Percentiles rank a stretch among this genome's conserved stretches.
Evolutionary conservation across 2,797 vertebrate genomes (phyloP).

Genomic region (Pelodytes ibericus): DNA sequence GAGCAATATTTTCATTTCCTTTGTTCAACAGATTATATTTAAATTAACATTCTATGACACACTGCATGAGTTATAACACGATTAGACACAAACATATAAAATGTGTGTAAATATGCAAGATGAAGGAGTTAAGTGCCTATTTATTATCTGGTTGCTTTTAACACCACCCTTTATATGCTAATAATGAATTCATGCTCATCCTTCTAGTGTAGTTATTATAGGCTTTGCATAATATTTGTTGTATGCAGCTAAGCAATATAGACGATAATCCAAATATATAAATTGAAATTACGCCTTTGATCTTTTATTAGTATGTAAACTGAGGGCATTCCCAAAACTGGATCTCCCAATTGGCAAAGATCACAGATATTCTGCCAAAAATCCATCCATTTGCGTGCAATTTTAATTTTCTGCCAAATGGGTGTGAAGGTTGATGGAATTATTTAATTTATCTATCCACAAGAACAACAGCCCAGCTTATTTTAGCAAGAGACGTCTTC

Average conservation of each 20-base stretch:
- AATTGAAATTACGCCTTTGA: conserved; percentile 5
- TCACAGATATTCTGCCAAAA: conserved; percentile 11
- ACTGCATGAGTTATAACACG: too few relatives aligned
- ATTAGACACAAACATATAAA: too few relatives aligned
- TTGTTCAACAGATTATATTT: too few relatives aligned
- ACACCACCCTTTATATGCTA: background rate
- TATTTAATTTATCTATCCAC: conserved; percentile 15
- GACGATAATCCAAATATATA: background rate
- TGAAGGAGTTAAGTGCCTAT: too few relatives aligned
- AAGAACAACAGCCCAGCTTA: background rate
- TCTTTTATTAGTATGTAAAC: conserved; percentile 30
- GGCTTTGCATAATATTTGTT: background rate
- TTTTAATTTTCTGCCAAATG: conserved; percentile 18
- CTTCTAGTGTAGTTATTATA: background rate
- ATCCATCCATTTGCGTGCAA: conserved; percentile 8
- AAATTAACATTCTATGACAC: too few relatives aligned
- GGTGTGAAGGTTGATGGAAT: conserved; percentile 19
- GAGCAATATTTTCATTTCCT: too few relatives aligned
- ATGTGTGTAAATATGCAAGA: too few relatives aligned
- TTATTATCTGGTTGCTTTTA: too few relatives aligned
- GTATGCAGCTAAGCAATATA: background rate
- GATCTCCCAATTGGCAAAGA: conserved; percentile 31
- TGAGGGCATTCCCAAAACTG: conserved; percentile 46
- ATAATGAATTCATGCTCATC: too few relatives aligned
- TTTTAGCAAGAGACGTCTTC: background rate